Percentiles rank a stretch among this genome's conserved stretches.
phyloP scores from a whole-genome alignment of 1,140 invertebrate genomes.

The Gonioctena quinquepunctata region DNA sequence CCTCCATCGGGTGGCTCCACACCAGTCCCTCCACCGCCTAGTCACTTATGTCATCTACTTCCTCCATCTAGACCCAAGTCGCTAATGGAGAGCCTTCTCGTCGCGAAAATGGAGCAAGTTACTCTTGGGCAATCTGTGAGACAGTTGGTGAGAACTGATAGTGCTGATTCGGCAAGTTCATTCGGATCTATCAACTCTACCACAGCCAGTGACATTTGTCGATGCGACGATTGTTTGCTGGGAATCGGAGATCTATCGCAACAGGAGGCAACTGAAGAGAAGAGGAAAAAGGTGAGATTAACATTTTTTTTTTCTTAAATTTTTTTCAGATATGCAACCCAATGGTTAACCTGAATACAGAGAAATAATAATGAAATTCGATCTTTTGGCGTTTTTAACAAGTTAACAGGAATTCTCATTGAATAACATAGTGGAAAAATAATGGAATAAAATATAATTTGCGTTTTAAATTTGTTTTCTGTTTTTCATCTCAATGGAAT shows the following conservation, averaged over 20 bases:
- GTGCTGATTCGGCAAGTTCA: constrained; percentile 76
- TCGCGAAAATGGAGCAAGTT: constrained; percentile 74
- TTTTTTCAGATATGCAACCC: too few species aligned
- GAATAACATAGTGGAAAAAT: too few species aligned
- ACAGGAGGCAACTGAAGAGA: constrained; percentile 63
- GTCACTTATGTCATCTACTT: neutral
- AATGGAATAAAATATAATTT: too few species aligned
- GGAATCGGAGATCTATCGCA: constrained; percentile 77
- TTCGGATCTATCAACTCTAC: constrained; percentile 68
- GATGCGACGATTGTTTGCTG: constrained; percentile 81
- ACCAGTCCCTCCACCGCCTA: too few species aligned
- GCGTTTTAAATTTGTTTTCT: too few species aligned
- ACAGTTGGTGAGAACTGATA: constrained; percentile 70
- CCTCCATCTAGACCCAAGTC: constrained; percentile 60
- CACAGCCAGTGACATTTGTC: constrained; percentile 72
- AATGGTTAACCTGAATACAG: too few species aligned
- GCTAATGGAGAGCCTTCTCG: constrained; percentile 75
- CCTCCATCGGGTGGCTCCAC: too few species aligned
- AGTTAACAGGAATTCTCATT: too few species aligned
- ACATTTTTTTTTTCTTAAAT: neutral
- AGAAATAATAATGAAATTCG: too few species aligned
- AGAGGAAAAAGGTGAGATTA: constrained; percentile 62
- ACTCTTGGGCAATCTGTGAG: constrained; percentile 50
- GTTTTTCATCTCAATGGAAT: too few species aligned
- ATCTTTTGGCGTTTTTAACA: too few species aligned